A percentile compares a stretch with the other conserved stretches of the same genome.
phyloP scores from a whole-genome alignment of 2,888 invertebrate species.

The Caenorhabditis sp. region DNA sequence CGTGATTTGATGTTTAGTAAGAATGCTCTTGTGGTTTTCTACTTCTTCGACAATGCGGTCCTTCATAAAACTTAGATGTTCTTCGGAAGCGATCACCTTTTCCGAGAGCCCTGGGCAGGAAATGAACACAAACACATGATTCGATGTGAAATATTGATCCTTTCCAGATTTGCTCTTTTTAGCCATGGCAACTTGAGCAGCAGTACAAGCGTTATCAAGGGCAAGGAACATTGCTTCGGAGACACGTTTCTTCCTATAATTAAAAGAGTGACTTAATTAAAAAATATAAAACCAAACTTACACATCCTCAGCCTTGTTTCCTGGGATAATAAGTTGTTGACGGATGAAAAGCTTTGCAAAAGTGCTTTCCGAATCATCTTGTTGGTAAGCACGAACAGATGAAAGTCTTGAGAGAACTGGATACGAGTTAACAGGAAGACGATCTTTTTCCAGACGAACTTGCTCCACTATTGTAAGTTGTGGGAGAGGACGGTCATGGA shows the following conservation, averaged over 20 bases:
- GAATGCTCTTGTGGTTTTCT: constrained; percentile 66
- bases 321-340: constrained; percentile 55
- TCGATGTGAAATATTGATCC: constrained; percentile 44
- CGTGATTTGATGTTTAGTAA: constrained; percentile 74
- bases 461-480: constrained; percentile 60
- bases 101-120: constrained; percentile 57
- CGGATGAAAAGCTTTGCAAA: constrained; percentile 73
- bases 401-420: constrained; percentile 70
- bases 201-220: constrained; percentile 59
- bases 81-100: constrained; percentile 52
- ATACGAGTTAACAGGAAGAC: constrained; percentile 70
- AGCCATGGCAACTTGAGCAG: constrained; percentile 62
- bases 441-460: constrained; percentile 77
- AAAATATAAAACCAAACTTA: constrained; percentile 33
- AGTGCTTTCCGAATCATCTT: constrained; percentile 65
- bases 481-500: constrained; percentile 57
- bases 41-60: constrained; percentile 62
- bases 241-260: constrained; percentile 40
- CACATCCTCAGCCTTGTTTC: constrained; percentile 55
- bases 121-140: constrained; percentile 57
- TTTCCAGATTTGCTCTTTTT: constrained; percentile 49
- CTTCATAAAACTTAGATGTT: constrained; percentile 64
- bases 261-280: not conserved
- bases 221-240: constrained; percentile 41
- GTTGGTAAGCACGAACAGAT: constrained; percentile 70